Conservation (phyloP, 1,140 invertebrate genomes). For the Gryllus bimaculatus region DNA sequence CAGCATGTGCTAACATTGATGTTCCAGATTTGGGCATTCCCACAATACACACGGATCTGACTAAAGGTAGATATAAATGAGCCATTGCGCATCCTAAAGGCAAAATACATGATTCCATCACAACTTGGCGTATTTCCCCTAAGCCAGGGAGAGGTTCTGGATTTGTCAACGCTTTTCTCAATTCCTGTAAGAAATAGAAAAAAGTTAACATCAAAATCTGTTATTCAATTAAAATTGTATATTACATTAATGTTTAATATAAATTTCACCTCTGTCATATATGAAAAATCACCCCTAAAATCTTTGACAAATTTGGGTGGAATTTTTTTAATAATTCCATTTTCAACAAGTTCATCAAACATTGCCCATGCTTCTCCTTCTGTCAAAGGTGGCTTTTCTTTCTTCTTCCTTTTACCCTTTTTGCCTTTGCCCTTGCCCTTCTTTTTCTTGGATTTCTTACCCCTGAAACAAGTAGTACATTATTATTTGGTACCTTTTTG, state of each 20-base stretch:
- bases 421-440: constrained; percentile 36
- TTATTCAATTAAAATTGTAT: too few relatives aligned
- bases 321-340: constrained; percentile 32
- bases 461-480: background rate
- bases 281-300: background rate
- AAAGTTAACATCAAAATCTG: too few relatives aligned
- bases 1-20: constrained; percentile 45
- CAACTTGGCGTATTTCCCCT: constrained; percentile 43
- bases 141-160: constrained; percentile 32
- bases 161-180: background rate
- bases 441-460: constrained; percentile 36
- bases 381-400: constrained; percentile 47
- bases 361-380: constrained; percentile 41
- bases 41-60: constrained; percentile 48
- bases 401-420: constrained; percentile 39
- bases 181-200: constrained; percentile 30
- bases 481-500: constrained; percentile 12
- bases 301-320: constrained; percentile 6
- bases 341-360: constrained; percentile 47
- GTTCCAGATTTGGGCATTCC: constrained; percentile 48
- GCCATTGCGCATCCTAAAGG: constrained; percentile 48
- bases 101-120: constrained; percentile 55
- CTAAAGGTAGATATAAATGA: constrained; percentile 43
- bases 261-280: background rate
- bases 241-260: background rate